These are phyloP conservation scores for Pampus argenteus DNA, from an alignment of 2,797 vertebrate species.

Conservation along the genomic window DNA sequence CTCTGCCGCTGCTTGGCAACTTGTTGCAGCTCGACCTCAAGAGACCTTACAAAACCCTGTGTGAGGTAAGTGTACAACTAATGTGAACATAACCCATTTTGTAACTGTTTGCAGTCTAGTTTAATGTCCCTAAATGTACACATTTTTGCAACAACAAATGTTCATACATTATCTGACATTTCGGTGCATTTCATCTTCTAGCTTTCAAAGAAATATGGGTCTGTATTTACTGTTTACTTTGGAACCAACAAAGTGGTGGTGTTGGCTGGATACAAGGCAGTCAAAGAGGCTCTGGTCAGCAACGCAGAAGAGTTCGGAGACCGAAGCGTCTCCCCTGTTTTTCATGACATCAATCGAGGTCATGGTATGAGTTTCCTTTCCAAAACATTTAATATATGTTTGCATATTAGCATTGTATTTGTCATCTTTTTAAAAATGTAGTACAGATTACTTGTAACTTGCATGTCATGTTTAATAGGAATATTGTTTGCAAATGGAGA, in stretches of 20 bases:
- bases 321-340: conserved; percentile 56
- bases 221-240: conserved; percentile 76
- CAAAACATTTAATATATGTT: background rate
- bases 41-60: conserved; percentile 63
- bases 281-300: conserved; percentile 79
- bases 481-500: conserved; percentile 83
- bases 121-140: background rate
- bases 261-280: conserved; percentile 75
- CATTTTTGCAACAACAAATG: background rate
- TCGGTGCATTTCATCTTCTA: conserved; percentile 18
- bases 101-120: background rate
- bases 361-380: conserved; percentile 65
- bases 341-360: conserved; percentile 44
- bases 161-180: background rate
- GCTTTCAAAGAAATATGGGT: conserved; percentile 78
- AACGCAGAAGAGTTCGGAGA: conserved; percentile 80
- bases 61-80: conserved; percentile 55
- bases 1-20: conserved; percentile 79
- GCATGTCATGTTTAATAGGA: conserved; percentile 55
- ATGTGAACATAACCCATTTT: background rate
- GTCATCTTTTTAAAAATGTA: background rate
- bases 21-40: conserved; percentile 76
- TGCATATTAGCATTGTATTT: background rate
- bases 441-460: background rate
- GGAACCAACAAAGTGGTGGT: conserved; percentile 79